phyloP scores from a whole-genome alignment of 2,888 invertebrate species.

The Biston betularia region DNA sequence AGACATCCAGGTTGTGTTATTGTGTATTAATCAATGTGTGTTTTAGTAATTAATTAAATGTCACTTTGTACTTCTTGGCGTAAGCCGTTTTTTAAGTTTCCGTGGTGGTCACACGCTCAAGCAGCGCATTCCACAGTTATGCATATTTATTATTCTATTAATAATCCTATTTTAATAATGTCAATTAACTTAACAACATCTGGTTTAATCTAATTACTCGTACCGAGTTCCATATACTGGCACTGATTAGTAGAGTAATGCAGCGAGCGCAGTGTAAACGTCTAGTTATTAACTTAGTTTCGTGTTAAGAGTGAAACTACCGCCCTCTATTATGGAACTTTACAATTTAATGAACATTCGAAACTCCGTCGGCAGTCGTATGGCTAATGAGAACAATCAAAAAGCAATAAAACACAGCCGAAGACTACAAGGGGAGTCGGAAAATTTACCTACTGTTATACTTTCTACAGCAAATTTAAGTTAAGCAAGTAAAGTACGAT shows the following conservation, averaged over 20 bases:
- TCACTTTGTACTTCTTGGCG: too few relatives aligned
- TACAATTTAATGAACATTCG: constrained; percentile 28
- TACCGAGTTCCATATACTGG: not conserved
- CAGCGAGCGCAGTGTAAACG: not conserved
- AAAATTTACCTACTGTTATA: constrained; percentile 20
- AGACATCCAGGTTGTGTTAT: too few relatives aligned
- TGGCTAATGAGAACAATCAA: constrained; percentile 54
- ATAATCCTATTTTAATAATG: too few relatives aligned
- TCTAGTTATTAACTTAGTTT: not conserved
- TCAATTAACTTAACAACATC: too few relatives aligned
- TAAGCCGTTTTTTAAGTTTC: too few relatives aligned
- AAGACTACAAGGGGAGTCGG: constrained; percentile 33
- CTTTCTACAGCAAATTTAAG: not conserved
- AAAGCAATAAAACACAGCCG: constrained; percentile 62
- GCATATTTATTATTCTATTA: too few relatives aligned
- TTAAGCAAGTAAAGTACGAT: too few relatives aligned
- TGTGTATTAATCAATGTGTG: too few relatives aligned
- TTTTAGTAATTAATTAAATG: too few relatives aligned
- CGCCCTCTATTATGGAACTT: constrained; percentile 17
- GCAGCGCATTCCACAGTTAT: too few relatives aligned
- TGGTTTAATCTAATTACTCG: too few relatives aligned
- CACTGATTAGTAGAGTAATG: not conserved
- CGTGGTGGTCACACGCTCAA: too few relatives aligned
- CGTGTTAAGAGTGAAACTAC: not conserved
- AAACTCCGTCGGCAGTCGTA: constrained; percentile 27